These are phyloP conservation scores for Geotrupes spiniger DNA, from an alignment of 2,888 invertebrate genomes.

Conservation along the genomic window DNA sequence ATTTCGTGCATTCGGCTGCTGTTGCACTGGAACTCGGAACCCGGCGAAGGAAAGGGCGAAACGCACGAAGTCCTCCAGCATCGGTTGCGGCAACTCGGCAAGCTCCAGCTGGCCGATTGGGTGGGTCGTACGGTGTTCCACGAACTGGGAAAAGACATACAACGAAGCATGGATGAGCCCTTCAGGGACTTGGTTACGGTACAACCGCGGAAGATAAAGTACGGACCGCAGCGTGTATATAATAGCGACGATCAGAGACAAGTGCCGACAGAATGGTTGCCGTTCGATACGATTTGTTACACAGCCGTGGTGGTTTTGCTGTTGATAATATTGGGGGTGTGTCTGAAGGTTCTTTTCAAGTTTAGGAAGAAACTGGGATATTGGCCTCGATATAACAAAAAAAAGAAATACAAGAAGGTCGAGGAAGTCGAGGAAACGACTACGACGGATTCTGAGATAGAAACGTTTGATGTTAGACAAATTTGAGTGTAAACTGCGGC, in stretches of 20 bases:
- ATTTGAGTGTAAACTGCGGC: no score
- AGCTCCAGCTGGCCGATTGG: slow-evolving; percentile 60
- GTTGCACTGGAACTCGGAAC: slow-evolving; percentile 57
- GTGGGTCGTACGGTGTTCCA: slow-evolving; percentile 57
- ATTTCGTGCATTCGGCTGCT: slow-evolving; percentile 57
- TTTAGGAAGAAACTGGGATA: slow-evolving; percentile 9
- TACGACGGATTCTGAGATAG: no score
- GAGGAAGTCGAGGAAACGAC: background rate
- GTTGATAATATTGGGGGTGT: slow-evolving; percentile 19
- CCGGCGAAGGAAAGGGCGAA: slow-evolving; percentile 55
- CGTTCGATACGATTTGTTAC: slow-evolving; percentile 37
- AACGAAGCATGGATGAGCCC: slow-evolving; percentile 37
- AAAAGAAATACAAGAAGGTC: slow-evolving; percentile 6
- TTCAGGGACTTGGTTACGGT: slow-evolving; percentile 33
- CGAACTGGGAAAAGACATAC: slow-evolving; percentile 53
- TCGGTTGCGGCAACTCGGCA: slow-evolving; percentile 59
- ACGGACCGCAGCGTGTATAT: slow-evolving; percentile 20
- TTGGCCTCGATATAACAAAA: background rate
- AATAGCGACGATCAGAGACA: slow-evolving; percentile 28
- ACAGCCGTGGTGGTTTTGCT: slow-evolving; percentile 23
- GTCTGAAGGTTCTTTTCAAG: slow-evolving; percentile 15
- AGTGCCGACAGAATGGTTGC: slow-evolving; percentile 33
- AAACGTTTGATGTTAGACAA: no score
- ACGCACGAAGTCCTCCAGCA: slow-evolving; percentile 57
- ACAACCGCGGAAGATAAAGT: slow-evolving; percentile 11